phyloP scores from a whole-genome alignment of 2,797 vertebrate genomes.

The Streptopelia turtur region DNA sequence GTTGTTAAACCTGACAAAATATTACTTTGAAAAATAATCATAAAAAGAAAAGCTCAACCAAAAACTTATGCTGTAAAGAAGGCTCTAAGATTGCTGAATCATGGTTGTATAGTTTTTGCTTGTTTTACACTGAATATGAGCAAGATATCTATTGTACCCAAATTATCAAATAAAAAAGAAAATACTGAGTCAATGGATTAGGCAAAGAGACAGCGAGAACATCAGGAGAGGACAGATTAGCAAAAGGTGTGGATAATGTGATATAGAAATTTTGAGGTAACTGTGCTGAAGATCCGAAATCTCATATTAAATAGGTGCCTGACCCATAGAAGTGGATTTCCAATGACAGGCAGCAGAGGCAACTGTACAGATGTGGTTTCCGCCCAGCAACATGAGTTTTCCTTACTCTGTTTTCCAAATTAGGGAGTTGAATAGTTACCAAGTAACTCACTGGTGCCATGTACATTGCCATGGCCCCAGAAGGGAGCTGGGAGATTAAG shows the following conservation, averaged over 20 bases:
- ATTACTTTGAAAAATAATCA: background rate
- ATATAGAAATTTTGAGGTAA: background rate
- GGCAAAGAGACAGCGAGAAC: background rate
- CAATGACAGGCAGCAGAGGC: background rate
- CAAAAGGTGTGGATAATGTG: background rate
- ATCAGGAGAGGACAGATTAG: background rate
- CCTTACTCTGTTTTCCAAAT: background rate
- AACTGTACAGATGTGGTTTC: background rate
- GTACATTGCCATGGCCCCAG: background rate
- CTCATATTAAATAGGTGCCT: background rate
- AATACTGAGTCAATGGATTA: background rate
- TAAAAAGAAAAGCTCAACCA: background rate
- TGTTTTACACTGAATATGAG: background rate
- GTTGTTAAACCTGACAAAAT: background rate
- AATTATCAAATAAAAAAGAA: background rate
- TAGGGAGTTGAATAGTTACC: background rate
- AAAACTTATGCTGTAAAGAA: background rate
- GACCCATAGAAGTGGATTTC: background rate
- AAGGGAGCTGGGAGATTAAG: background rate
- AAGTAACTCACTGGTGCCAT: rapidly evolving
- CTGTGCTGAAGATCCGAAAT: background rate
- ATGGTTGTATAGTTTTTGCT: background rate
- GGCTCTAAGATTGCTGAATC: background rate
- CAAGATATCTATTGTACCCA: background rate
- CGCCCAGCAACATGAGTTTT: background rate